Evolutionary conservation across 1,140 invertebrate genomes (phyloP).

Genomic region (Euborellia annulipes): DNA sequence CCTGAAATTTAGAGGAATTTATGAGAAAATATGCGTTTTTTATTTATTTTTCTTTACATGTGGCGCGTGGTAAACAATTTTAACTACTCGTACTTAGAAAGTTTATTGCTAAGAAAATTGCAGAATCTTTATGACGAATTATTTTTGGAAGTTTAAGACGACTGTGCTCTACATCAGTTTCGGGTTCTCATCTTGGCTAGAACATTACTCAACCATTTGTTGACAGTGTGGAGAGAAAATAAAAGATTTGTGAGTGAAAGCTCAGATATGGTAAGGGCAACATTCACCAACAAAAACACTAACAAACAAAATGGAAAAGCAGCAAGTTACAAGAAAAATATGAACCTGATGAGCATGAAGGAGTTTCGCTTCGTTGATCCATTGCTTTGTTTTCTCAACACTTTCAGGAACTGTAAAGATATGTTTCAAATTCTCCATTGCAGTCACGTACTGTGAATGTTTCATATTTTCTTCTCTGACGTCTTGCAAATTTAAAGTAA

Average conservation of each 20-base stretch:
- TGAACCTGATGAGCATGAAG: slow-evolving; percentile 82
- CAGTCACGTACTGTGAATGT: slow-evolving; percentile 91
- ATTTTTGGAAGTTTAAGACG: too few relatives aligned
- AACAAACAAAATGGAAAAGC: background rate
- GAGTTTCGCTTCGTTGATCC: slow-evolving; percentile 89
- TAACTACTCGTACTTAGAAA: too few relatives aligned
- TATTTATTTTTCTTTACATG: too few relatives aligned
- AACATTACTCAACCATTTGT: too few relatives aligned
- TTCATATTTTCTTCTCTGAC: slow-evolving; percentile 84
- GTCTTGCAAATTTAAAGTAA: slow-evolving; percentile 63
- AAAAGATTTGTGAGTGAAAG: too few relatives aligned
- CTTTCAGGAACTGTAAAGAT: slow-evolving; percentile 96
- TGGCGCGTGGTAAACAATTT: too few relatives aligned
- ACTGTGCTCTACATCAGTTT: too few relatives aligned
- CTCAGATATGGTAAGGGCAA: slow-evolving; percentile 7
- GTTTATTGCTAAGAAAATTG: too few relatives aligned
- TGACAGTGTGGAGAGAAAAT: background rate
- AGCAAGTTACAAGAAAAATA: slow-evolving; percentile 7
- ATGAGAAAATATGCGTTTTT: too few relatives aligned
- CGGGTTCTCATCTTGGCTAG: too few relatives aligned
- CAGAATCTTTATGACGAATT: too few relatives aligned
- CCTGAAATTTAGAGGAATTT: too few relatives aligned
- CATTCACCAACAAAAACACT: slow-evolving; percentile 9
- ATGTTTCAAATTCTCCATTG: slow-evolving; percentile 95
- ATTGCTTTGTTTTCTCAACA: slow-evolving; percentile 83